These are phyloP conservation scores for Pteria penguin DNA, from an alignment of 2,888 invertebrate species.

Conservation along the genomic window DNA sequence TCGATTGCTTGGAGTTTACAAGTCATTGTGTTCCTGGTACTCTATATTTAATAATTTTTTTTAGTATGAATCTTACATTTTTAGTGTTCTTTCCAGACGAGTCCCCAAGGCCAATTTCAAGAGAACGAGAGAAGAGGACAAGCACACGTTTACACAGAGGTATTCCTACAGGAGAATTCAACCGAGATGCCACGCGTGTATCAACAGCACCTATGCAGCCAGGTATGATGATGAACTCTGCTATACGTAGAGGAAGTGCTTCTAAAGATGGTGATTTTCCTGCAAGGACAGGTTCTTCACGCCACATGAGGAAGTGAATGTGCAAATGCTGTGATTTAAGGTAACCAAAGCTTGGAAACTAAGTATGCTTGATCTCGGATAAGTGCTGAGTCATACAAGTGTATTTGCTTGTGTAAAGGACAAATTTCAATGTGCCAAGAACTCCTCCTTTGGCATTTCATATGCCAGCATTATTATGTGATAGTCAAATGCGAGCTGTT, in stretches of 20 bases:
- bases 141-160: slow-evolving; percentile 77
- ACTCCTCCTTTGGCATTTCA: too few relatives aligned
- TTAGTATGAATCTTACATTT: not conserved
- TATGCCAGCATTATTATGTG: too few relatives aligned
- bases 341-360: too few relatives aligned
- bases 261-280: slow-evolving; percentile 73
- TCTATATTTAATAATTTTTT: not conserved
- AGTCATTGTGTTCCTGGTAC: too few relatives aligned
- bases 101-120: slow-evolving; percentile 75
- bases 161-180: slow-evolving; percentile 71
- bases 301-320: slow-evolving; percentile 68
- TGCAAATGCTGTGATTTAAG: not conserved
- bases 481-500: too few relatives aligned
- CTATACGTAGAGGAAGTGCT: slow-evolving; percentile 73
- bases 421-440: too few relatives aligned
- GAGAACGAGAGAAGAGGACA: slow-evolving; percentile 76
- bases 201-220: slow-evolving; percentile 70
- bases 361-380: too few relatives aligned
- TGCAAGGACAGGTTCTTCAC: slow-evolving; percentile 69
- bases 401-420: too few relatives aligned
- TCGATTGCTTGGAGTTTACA: too few relatives aligned
- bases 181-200: slow-evolving; percentile 68
- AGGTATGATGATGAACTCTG: slow-evolving; percentile 69
- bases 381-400: too few relatives aligned
- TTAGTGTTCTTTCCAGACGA: slow-evolving; percentile 64